phyloP scores from a whole-genome alignment of 2,797 vertebrate species.

The Gymnothorax reevesii region DNA sequence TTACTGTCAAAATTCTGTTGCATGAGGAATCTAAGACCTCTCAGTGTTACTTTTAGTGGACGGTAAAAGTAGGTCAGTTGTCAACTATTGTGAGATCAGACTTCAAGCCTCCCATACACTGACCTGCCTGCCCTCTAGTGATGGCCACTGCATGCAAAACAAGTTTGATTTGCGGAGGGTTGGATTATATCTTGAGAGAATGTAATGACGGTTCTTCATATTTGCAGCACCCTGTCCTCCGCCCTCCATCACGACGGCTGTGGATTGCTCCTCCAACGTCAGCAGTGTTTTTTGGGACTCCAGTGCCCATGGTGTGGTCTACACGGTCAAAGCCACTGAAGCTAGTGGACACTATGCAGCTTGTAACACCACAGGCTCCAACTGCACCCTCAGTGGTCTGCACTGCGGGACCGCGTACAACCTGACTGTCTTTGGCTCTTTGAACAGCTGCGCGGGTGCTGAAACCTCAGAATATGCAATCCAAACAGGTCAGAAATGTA shows the following conservation, averaged over 20 bases:
- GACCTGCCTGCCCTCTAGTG: background rate
- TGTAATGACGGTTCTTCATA: background rate
- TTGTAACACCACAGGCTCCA: slow-evolving; percentile 53
- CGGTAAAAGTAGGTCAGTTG: background rate
- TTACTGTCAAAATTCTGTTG: background rate
- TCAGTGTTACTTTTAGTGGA: background rate
- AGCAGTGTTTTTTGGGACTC: slow-evolving; percentile 63
- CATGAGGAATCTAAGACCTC: too few species aligned
- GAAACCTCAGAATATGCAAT: slow-evolving; percentile 53
- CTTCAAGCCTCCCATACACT: background rate
- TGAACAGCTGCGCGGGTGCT: slow-evolving; percentile 62
- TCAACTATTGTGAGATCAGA: background rate
- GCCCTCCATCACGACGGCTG: slow-evolving; percentile 32
- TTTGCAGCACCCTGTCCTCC: slow-evolving; percentile 71
- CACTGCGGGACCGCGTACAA: slow-evolving; percentile 68
- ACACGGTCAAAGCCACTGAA: slow-evolving; percentile 56
- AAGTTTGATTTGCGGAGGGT: background rate
- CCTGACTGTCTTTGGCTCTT: slow-evolving; percentile 64
- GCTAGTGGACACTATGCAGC: slow-evolving; percentile 37
- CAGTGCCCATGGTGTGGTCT: slow-evolving; percentile 50
- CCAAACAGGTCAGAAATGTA: slow-evolving; percentile 59
- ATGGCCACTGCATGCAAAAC: background rate
- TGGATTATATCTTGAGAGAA: background rate
- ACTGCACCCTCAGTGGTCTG: slow-evolving; percentile 62
- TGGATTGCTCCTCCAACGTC: slow-evolving; percentile 61